Conservation (phyloP, 2,797 vertebrate species). For the Cyprinella venusta region DNA sequence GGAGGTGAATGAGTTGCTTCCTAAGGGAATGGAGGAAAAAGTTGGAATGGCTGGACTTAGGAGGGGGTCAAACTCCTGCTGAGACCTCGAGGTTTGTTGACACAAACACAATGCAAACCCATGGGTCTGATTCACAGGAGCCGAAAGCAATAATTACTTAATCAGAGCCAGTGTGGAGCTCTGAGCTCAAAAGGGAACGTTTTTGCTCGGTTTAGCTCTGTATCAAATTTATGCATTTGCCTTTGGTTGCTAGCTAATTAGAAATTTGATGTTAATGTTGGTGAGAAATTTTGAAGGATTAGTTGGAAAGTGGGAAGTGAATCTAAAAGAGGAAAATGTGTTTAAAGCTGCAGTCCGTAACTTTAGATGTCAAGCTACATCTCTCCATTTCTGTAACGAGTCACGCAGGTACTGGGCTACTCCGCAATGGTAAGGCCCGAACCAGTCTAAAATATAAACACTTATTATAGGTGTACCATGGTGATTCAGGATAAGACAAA, state of each 20-base stretch:
- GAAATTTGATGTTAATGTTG: conserved; percentile 30
- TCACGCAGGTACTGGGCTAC: too few species aligned
- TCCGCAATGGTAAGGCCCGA: too few species aligned
- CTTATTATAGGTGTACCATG: too few species aligned
- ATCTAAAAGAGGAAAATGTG: conserved; percentile 31
- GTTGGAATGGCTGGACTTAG: conserved; percentile 3
- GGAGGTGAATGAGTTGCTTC: conserved; percentile 21
- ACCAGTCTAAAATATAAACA: too few species aligned
- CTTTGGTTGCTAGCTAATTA: conserved; percentile 21
- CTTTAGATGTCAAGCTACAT: too few species aligned
- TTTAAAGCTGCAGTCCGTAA: too few species aligned
- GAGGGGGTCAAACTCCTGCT: conserved; percentile 21
- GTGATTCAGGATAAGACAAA: too few species aligned
- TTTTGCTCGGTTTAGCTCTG: background rate
- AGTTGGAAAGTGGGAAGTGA: conserved; percentile 15
- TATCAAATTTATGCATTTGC: background rate
- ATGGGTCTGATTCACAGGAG: background rate
- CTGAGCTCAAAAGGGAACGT: background rate
- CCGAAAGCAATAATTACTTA: conserved; percentile 25
- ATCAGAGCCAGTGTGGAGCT: background rate
- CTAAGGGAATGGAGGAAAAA: conserved; percentile 33
- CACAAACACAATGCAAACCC: conserved; percentile 22
- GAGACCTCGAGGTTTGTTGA: conserved; percentile 17
- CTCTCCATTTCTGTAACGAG: too few species aligned
- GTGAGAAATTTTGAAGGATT: conserved; percentile 4